These are phyloP conservation scores for Podarcis cretensis DNA, from an alignment of 2,113 vertebrate species.

Conservation along the genomic window DNA sequence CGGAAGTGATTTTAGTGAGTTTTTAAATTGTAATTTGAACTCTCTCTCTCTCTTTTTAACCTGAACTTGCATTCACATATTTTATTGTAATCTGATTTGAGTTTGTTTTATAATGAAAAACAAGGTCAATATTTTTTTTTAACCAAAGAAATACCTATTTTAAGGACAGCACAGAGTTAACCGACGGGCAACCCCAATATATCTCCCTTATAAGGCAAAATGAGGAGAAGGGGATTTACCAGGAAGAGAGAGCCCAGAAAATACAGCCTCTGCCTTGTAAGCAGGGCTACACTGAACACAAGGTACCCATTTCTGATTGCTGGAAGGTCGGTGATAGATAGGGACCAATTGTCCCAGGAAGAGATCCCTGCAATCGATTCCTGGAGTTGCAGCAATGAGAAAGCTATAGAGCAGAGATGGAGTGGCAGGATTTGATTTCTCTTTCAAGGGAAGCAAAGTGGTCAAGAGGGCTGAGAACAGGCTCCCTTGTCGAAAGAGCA, in stretches of 20 bases:
- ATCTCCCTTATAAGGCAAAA: background rate
- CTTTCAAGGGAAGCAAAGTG: constrained; percentile 47
- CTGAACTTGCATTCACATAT: background rate
- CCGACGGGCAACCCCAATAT: background rate
- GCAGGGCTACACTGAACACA: background rate
- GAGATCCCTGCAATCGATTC: background rate
- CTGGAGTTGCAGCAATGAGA: background rate
- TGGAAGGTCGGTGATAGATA: background rate
- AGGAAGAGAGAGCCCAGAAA: background rate
- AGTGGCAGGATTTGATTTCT: constrained; percentile 35
- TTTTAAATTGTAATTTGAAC: background rate
- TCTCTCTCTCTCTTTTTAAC: background rate
- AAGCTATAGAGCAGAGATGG: background rate
- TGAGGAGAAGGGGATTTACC: background rate
- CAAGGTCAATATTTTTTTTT: background rate
- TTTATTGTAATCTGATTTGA: background rate
- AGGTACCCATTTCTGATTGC: background rate
- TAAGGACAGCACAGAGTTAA: background rate
- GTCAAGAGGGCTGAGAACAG: constrained; percentile 35
- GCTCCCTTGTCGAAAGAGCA: constrained; percentile 61
- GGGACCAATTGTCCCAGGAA: background rate
- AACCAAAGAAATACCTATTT: background rate
- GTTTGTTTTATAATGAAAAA: background rate
- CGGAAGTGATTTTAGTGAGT: background rate
- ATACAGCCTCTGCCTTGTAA: background rate